Percentiles rank a stretch among this genome's conserved stretches.
Conservation (phyloP, 2,888 invertebrate species). For the Eustalomyia histrio region DNA sequence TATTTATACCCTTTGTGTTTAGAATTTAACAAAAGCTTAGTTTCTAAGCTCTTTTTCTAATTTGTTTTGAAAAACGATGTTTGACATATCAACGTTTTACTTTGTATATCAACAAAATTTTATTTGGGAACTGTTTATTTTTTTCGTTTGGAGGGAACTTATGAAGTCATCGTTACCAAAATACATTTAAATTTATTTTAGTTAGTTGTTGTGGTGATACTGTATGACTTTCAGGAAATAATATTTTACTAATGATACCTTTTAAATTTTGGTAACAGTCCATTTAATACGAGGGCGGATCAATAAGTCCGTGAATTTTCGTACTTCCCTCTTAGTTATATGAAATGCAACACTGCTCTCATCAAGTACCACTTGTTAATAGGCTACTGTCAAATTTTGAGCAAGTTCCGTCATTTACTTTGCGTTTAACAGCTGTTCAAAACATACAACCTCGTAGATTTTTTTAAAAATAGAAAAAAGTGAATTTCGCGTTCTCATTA, state of each 20-base stretch:
- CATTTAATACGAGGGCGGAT: too few relatives aligned
- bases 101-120: slow-evolving; percentile 35
- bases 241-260: background rate
- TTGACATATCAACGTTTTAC: slow-evolving; percentile 22
- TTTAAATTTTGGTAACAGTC: background rate
- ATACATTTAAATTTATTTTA: slow-evolving; percentile 42
- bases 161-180: slow-evolving; percentile 63
- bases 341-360: too few relatives aligned
- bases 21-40: slow-evolving; percentile 20
- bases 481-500: too few relatives aligned
- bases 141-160: slow-evolving; percentile 23
- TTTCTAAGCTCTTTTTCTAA: slow-evolving; percentile 2
- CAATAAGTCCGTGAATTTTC: too few relatives aligned
- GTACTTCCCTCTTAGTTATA: too few relatives aligned
- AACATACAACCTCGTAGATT: too few relatives aligned
- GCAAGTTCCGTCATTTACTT: too few relatives aligned
- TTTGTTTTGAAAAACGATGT: slow-evolving; percentile 34
- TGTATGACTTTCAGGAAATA: background rate
- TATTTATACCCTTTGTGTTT: slow-evolving; percentile 17
- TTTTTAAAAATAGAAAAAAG: too few relatives aligned
- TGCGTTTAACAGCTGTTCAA: too few relatives aligned
- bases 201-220: slow-evolving; percentile 3
- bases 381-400: too few relatives aligned
- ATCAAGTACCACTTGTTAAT: too few relatives aligned
- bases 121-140: slow-evolving; percentile 14